A percentile compares a stretch with the other conserved stretches of the same genome.
Evolutionary conservation across 2,113 vertebrate species (phyloP).

Genomic region (Benitochromis conjunctus): DNA sequence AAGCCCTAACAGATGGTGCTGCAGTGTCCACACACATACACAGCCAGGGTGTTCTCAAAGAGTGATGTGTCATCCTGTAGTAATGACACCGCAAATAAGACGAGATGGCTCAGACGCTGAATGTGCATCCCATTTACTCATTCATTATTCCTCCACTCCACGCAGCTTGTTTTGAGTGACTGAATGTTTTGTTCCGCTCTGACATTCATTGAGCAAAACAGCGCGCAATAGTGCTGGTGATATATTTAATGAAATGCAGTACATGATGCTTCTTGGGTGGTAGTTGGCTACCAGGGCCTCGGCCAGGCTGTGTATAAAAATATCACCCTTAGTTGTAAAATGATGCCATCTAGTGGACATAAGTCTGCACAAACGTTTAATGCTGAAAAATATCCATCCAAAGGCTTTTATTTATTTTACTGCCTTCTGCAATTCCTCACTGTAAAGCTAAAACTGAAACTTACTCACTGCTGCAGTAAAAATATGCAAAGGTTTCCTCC

Average conservation of each 20-base stretch:
- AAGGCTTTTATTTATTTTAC: not conserved
- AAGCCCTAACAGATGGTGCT: slow-evolving; percentile 31
- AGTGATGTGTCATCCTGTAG: slow-evolving; percentile 7
- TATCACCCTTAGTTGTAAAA: not conserved
- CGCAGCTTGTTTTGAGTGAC: not conserved
- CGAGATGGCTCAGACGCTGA: not conserved
- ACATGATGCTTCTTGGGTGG: slow-evolving; percentile 1
- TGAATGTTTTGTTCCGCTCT: not conserved
- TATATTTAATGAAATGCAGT: not conserved
- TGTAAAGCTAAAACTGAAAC: not conserved
- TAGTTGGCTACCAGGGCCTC: not conserved
- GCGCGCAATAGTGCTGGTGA: not conserved
- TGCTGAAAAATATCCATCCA: not conserved
- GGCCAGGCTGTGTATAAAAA: not conserved
- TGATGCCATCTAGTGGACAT: slow-evolving; percentile 39
- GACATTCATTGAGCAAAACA: not conserved
- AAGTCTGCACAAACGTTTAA: not conserved
- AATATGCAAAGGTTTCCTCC: not conserved
- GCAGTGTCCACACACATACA: not conserved
- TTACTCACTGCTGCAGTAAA: not conserved
- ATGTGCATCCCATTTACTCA: not conserved
- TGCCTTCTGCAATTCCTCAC: not conserved
- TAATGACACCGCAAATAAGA: slow-evolving; percentile 12
- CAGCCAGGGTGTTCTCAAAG: not conserved
- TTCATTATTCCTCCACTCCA: not conserved